Base-by-base conservation (phyloP, 1,140 invertebrate genomes). In the Ephestia elutella region DNA sequence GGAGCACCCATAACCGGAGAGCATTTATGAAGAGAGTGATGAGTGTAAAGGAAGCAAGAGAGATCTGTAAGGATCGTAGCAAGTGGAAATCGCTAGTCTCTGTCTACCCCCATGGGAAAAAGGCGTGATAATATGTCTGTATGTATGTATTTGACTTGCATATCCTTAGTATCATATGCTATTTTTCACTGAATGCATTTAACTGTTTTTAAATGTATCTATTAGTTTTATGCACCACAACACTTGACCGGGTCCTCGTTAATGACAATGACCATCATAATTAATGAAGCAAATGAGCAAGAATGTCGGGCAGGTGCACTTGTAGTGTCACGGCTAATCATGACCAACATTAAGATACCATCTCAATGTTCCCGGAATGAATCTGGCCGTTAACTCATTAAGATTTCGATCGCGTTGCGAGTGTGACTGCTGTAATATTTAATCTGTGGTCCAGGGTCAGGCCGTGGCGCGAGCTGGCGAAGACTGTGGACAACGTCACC, bases 381-480 rank as follows among this genome's bases (percentile, higher is more conserved):
- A 44, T 44, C 38, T 32, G 30, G 38, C n/a, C 0, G 15, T 44
- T 44, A 8, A 32, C 38, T 44, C 38, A n/a, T 44, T 44, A 44
- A 44, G 38, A 44, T 44, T 44, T 44, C 38, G 38, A 44, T 44
- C 38, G 38, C 38, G 38, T 44, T 11, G 4, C 1, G 30, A 32
- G 9, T 32, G 32, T 3, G 10, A 44, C 38, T 44, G 3, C 8
- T 32, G 7, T 32, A 32, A 32, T 44, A 44, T 15, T 15, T 44
- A 44, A 44, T 44, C 38, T 44, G 9, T 44, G n/a, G 38, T 30
- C 8, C 73, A 95, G 95, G 96, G 96, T 55, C 93, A 95, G 89
- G 96, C 96, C 2, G 91, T 97, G 8, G 92, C 93, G 19, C 96
- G n/a, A 97, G 82, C 87, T 97, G 48, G 92, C 93, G 32, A 93